Evolutionary conservation across 2,888 invertebrate species (phyloP).

Genomic region (Oasisia sp.): DNA sequence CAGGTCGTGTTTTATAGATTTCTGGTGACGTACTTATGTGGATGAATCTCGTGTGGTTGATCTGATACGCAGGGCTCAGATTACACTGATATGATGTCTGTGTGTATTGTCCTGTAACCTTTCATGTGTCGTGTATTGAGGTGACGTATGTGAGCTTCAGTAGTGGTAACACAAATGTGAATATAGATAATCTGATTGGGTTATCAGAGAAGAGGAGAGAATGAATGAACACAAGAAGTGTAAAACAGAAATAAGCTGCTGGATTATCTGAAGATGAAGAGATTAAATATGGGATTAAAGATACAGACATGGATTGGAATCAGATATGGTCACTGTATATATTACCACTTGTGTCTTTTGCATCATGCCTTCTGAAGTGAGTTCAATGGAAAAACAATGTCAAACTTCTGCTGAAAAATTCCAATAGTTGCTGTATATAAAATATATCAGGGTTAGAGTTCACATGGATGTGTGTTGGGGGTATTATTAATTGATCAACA

Average conservation of each 20-base stretch:
- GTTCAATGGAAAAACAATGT: too few species aligned
- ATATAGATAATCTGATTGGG: neutral
- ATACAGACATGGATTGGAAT: too few species aligned
- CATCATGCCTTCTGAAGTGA: too few species aligned
- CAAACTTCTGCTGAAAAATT: too few species aligned
- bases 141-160: neutral
- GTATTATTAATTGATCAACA: too few species aligned
- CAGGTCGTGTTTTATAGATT: neutral
- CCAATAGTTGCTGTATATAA: too few species aligned
- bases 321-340: too few species aligned
- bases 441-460: too few species aligned
- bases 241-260: neutral
- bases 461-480: too few species aligned
- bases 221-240: neutral
- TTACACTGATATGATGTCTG: neutral
- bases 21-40: neutral
- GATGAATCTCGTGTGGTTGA: neutral
- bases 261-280: too few species aligned
- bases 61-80: neutral
- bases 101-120: neutral
- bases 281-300: too few species aligned
- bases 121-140: neutral
- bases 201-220: neutral
- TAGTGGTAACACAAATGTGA: neutral
- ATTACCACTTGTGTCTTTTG: too few species aligned